phyloP scores from a whole-genome alignment of 1,140 invertebrate species.

The Neodiprion fabricii region DNA sequence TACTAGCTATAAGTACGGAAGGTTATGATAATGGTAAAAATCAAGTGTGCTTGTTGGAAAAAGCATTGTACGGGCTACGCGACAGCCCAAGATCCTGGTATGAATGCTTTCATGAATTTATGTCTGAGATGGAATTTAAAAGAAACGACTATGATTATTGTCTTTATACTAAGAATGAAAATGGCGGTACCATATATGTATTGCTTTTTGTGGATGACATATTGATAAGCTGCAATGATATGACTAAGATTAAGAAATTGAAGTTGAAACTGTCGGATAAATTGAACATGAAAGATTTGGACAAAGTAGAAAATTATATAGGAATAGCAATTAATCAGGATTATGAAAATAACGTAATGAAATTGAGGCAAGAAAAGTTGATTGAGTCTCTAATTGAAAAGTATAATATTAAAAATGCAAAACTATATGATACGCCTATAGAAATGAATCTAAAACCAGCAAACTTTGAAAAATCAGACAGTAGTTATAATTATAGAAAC shows the following conservation, averaged over 20 bases:
- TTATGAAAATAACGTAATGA: constrained; percentile 9
- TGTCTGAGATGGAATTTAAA: too few species aligned
- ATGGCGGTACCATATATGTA: too few species aligned
- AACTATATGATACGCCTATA: constrained; percentile 24
- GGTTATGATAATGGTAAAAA: too few species aligned
- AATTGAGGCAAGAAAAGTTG: constrained; percentile 14
- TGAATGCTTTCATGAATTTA: too few species aligned
- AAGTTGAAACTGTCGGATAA: constrained; percentile 16
- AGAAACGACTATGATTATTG: too few species aligned
- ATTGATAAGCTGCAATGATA: constrained; percentile 20
- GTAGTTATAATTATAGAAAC: constrained; percentile 35
- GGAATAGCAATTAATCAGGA: constrained; percentile 15
- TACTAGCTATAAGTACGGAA: too few species aligned
- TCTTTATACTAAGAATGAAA: too few species aligned
- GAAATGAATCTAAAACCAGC: constrained; percentile 14
- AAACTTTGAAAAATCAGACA: not conserved
- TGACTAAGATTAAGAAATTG: constrained; percentile 9
- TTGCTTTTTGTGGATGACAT: constrained; percentile 31
- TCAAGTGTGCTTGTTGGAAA: too few species aligned
- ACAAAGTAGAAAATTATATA: constrained; percentile 9
- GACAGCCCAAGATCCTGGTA: too few species aligned
- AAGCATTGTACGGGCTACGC: too few species aligned
- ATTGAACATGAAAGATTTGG: constrained; percentile 20
- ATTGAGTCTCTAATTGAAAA: constrained; percentile 24
- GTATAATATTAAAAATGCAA: constrained; percentile 26